These are phyloP conservation scores for Pantelozetes paolii DNA, from an alignment of 2,888 invertebrate genomes.

Conservation along the genomic window DNA sequence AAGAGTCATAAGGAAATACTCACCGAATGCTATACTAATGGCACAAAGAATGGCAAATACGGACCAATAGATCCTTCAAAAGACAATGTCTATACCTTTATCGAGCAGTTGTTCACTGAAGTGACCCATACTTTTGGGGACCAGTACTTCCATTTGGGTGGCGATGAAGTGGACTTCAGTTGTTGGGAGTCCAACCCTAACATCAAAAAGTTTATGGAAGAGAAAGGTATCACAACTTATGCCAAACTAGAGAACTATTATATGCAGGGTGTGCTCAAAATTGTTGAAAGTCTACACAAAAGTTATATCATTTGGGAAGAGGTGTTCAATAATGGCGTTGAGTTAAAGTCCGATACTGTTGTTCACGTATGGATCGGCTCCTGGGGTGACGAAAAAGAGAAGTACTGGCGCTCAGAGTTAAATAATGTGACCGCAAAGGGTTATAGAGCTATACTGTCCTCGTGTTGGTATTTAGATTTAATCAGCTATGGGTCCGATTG, in stretches of 20 bases:
- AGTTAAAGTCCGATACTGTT: conserved; percentile 56
- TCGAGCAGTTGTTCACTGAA: conserved; percentile 54
- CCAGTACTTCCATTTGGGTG: conserved; percentile 78
- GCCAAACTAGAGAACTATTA: conserved; percentile 64
- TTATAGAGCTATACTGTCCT: conserved; percentile 63
- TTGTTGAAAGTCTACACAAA: conserved; percentile 52
- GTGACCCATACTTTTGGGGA: conserved; percentile 67
- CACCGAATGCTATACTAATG: conserved; percentile 64
- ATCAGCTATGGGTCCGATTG: conserved; percentile 58
- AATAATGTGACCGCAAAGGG: conserved; percentile 61
- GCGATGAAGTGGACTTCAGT: conserved; percentile 77
- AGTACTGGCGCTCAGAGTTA: conserved; percentile 50
- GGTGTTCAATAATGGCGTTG: conserved; percentile 69
- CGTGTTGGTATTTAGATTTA: conserved; percentile 83
- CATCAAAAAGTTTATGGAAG: conserved; percentile 62
- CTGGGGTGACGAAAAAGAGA: conserved; percentile 38
- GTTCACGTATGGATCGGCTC: conserved; percentile 73
- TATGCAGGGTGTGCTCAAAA: conserved; percentile 60
- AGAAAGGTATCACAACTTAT: conserved; percentile 58
- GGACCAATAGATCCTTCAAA: conserved; percentile 62
- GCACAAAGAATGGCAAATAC: conserved; percentile 59
- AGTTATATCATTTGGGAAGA: conserved; percentile 71
- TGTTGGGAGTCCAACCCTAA: conserved; percentile 75
- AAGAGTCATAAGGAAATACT: conserved; percentile 65
- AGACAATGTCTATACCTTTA: conserved; percentile 53